phyloP scores from a whole-genome alignment of 2,113 vertebrate species.

The Chlorocebus sabaeus region DNA sequence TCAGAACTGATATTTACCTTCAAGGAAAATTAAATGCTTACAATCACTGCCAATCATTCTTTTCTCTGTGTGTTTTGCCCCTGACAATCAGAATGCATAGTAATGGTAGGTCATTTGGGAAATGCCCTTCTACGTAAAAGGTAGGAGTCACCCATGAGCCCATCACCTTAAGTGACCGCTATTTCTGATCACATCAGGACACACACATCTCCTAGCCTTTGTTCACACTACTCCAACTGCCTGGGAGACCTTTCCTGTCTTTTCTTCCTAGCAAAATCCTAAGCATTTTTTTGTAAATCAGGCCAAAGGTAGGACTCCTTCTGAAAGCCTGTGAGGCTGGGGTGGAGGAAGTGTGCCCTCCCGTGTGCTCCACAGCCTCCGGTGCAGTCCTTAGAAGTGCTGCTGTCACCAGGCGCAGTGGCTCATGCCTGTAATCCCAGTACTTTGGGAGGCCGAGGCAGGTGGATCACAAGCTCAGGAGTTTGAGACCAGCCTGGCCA shows the following conservation, averaged over 20 bases:
- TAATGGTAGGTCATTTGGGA: not conserved
- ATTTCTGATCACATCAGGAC: not conserved
- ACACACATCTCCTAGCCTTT: not conserved
- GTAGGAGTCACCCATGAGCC: not conserved
- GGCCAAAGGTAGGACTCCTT: not conserved
- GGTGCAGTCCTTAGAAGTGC: not conserved
- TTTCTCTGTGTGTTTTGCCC: not conserved
- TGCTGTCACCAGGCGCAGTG: too few relatives aligned
- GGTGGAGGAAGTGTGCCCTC: not conserved
- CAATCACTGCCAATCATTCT: not conserved
- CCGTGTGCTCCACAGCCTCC: not conserved
- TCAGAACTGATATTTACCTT: not conserved
- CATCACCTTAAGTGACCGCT: not conserved
- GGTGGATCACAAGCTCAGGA: too few relatives aligned
- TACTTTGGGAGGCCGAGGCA: too few relatives aligned
- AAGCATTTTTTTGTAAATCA: not conserved
- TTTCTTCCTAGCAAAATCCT: not conserved
- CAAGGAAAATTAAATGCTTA: not conserved
- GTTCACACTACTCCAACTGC: not conserved
- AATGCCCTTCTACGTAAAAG: not conserved
- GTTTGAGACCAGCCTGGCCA: too few relatives aligned
- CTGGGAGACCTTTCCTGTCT: not conserved
- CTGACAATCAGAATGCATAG: not conserved
- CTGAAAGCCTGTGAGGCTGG: not conserved
- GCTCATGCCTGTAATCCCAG: too few relatives aligned